Evolutionary conservation across 2,113 vertebrate genomes (phyloP), one percentile per base, ranked within the genome.

Genomic region (Cynoglossus semilaevis): DNA sequence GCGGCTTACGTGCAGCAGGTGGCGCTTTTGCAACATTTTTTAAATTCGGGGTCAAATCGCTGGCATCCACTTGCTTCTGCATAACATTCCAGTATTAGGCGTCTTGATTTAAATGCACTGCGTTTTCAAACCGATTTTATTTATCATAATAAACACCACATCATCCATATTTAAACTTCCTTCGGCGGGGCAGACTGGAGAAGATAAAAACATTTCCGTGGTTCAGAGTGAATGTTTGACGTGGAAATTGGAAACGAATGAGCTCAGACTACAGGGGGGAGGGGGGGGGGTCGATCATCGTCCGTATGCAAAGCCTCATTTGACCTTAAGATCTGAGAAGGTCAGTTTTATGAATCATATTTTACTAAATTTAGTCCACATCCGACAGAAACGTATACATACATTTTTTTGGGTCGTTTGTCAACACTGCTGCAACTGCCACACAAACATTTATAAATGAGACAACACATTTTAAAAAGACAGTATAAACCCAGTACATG

Each of bases 221-320:
- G 22, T 63, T 63, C 19, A 13, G 55, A 60, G 8, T 54, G 6
- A 66, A 40, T 47, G 12, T 49, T 58, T 63, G 22, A 29, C 6
- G 22, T 29, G 22, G 22, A 29, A 29, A 29, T 29, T 29, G 22
- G 6, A 29, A 29, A 6, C 6, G 22, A 29, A 2, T 29, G n/a
- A n/a, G 22, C 22, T 42, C 17, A 42, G 55, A 18, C 37, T 55
- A 17, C 36, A 44, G 13, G 15, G 9, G 41, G 6, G 14, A 14
- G 46, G 53, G 12, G 58, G 52, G 79, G 36, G 66, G 59, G 48
- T 44, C 53, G 40, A 70, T 69, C 65, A 61, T 72, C 65, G 86
- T 88, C 84, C 80, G 79, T 86, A 90, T 89, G 85, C 83, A 79
- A 67, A 67, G 65, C 76, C 72, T 81, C 22, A 29, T 29, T 75